Evolutionary conservation across 2,888 invertebrate species (phyloP).

Genomic region (Plutella xylostella): DNA sequence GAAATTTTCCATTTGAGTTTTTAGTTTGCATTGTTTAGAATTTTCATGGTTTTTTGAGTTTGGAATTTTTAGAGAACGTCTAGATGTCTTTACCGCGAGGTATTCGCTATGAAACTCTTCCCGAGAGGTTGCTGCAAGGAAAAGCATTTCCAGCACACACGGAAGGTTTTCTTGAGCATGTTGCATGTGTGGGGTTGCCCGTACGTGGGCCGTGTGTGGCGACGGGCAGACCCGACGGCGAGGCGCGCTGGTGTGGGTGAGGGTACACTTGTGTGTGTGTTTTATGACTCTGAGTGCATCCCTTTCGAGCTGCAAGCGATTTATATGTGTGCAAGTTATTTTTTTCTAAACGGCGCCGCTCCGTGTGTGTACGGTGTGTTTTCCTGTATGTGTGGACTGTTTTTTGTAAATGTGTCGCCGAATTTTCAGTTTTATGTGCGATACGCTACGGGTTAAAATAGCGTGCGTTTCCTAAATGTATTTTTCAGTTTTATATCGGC

Average conservation of each 20-base stretch:
- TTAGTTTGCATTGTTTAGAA: slow-evolving; percentile 23
- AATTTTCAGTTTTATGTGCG: slow-evolving; percentile 26
- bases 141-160: slow-evolving; percentile 69
- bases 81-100: slow-evolving; percentile 69
- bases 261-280: slow-evolving; percentile 41
- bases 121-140: slow-evolving; percentile 69
- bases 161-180: slow-evolving; percentile 53
- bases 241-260: slow-evolving; percentile 25
- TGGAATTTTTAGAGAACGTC: slow-evolving; percentile 42
- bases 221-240: slow-evolving; percentile 37
- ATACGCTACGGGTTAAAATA: slow-evolving; percentile 24
- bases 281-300: slow-evolving; percentile 71
- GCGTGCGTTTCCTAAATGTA: slow-evolving; percentile 42
- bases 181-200: slow-evolving; percentile 39
- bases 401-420: slow-evolving; percentile 30
- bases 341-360: slow-evolving; percentile 57
- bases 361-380: slow-evolving; percentile 42
- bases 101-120: slow-evolving; percentile 70
- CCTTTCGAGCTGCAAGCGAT: slow-evolving; percentile 67
- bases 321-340: slow-evolving; percentile 66
- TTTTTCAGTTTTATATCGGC: slow-evolving; percentile 70
- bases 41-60: slow-evolving; percentile 26
- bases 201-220: slow-evolving; percentile 32
- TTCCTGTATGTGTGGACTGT: slow-evolving; percentile 53
- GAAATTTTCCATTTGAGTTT: slow-evolving; percentile 20